Evolutionary conservation across 2,797 vertebrate genomes (phyloP).

Genomic region (Ctenosaura bakeri): DNA sequence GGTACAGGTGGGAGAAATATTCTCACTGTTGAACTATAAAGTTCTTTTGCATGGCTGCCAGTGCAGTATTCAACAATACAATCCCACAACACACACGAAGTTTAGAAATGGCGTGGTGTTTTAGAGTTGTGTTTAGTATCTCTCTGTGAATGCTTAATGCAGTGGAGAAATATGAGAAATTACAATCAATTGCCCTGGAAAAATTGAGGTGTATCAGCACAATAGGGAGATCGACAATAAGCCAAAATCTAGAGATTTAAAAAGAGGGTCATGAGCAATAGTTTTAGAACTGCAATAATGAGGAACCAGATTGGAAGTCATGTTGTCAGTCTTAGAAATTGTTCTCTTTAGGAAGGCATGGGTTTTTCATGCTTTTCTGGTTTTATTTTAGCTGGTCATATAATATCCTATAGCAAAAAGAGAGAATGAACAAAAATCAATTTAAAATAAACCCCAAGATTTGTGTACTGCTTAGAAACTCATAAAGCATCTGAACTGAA

Average conservation of each 20-base stretch:
- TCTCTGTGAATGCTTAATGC: neutral
- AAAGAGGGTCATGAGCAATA: neutral
- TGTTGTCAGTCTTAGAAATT: constrained; percentile 19
- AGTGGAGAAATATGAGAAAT: neutral
- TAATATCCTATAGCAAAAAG: constrained; percentile 9
- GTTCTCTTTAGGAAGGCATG: neutral
- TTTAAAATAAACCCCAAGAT: constrained; percentile 17
- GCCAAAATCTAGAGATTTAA: neutral
- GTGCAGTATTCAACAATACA: constrained; percentile 5
- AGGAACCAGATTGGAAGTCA: neutral
- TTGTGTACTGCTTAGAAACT: neutral
- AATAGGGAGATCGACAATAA: neutral
- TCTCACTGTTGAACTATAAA: neutral
- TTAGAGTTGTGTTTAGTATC: neutral
- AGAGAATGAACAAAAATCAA: constrained; percentile 9
- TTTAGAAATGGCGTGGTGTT: constrained; percentile 5
- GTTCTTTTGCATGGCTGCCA: neutral
- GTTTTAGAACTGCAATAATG: constrained; percentile 3
- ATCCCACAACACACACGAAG: neutral
- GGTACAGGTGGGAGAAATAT: neutral
- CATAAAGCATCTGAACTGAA: constrained; percentile 1
- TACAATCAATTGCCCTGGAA: neutral
- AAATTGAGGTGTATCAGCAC: neutral
- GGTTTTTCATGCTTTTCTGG: constrained; percentile 11
- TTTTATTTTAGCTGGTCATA: constrained; percentile 21